Percentiles rank a stretch among this genome's conserved stretches.
Evolutionary conservation across 2,113 vertebrate species (phyloP).

Genomic region (Quiscalus mexicanus): DNA sequence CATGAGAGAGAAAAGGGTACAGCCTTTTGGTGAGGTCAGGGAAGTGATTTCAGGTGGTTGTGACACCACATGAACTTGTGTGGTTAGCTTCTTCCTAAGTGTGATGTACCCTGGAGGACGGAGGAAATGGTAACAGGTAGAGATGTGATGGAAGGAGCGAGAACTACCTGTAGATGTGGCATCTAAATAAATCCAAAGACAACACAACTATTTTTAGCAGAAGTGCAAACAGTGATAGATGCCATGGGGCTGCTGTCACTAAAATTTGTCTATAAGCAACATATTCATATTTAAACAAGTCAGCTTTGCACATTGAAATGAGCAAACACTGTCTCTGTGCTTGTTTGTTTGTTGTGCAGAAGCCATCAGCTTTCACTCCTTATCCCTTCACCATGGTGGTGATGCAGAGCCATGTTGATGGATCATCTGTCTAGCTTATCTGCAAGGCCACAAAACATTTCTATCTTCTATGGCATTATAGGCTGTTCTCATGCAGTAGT

Average conservation of each 20-base stretch:
- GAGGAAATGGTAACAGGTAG: background rate
- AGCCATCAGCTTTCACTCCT: constrained; percentile 26
- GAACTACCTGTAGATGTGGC: constrained; percentile 66
- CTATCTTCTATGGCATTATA: background rate
- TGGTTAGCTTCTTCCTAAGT: constrained; percentile 20
- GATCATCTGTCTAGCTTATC: constrained; percentile 17
- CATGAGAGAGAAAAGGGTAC: background rate
- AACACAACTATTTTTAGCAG: constrained; percentile 72
- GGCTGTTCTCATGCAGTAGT: background rate
- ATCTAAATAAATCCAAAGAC: constrained; percentile 53
- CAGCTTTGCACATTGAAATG: constrained; percentile 67
- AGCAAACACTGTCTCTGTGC: constrained; percentile 51
- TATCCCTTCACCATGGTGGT: constrained; percentile 9
- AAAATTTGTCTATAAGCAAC: constrained; percentile 71
- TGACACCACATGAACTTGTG: background rate
- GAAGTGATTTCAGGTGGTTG: constrained; percentile 28
- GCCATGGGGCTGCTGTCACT: constrained; percentile 69
- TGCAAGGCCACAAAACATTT: constrained; percentile 26
- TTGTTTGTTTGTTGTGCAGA: constrained; percentile 63
- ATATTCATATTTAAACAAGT: constrained; percentile 76
- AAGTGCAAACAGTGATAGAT: constrained; percentile 66
- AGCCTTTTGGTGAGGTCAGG: background rate
- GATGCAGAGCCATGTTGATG: background rate
- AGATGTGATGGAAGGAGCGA: background rate
- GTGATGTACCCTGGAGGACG: background rate